These are phyloP conservation scores for Tromatobia lineatoria DNA, from an alignment of 2,888 invertebrate genomes.

Conservation along the genomic window DNA sequence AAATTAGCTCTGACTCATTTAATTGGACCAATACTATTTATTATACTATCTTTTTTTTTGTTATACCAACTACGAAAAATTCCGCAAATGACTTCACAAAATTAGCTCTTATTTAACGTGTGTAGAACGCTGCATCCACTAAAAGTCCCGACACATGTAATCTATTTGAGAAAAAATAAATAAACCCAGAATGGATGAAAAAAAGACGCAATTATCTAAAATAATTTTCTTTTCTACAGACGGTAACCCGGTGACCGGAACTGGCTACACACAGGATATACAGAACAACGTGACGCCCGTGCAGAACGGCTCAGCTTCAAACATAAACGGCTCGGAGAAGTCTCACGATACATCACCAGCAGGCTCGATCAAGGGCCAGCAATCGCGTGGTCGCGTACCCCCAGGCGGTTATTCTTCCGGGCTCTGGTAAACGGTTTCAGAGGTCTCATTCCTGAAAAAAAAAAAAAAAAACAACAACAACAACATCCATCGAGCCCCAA, in stretches of 20 bases:
- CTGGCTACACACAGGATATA: slow-evolving; percentile 85
- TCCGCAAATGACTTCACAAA: too few relatives aligned
- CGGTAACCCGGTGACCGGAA: slow-evolving; percentile 87
- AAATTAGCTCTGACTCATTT: too few relatives aligned
- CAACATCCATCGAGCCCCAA: slow-evolving; percentile 34
- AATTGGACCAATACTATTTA: too few relatives aligned
- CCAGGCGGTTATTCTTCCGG: slow-evolving; percentile 90
- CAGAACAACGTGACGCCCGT: slow-evolving; percentile 76
- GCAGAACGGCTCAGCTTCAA: slow-evolving; percentile 85
- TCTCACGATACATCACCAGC: slow-evolving; percentile 81
- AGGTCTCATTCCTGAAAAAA: slow-evolving; percentile 16
- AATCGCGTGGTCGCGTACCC: slow-evolving; percentile 88
- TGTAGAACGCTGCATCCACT: not conserved
- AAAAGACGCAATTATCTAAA: slow-evolving; percentile 13
- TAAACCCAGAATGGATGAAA: not conserved
- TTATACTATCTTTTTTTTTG: too few relatives aligned
- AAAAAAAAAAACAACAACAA: slow-evolving; percentile 57
- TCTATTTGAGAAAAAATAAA: slow-evolving; percentile 9
- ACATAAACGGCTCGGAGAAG: slow-evolving; percentile 80
- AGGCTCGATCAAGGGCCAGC: slow-evolving; percentile 84
- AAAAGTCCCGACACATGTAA: not conserved
- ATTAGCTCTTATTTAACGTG: not conserved
- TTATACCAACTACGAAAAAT: too few relatives aligned
- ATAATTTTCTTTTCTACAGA: slow-evolving; percentile 79
- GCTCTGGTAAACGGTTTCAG: slow-evolving; percentile 88